A percentile compares a stretch with the other conserved stretches of the same genome.
phyloP scores from a whole-genome alignment of 2,113 vertebrate species.

The Phylloscopus whistleri region DNA sequence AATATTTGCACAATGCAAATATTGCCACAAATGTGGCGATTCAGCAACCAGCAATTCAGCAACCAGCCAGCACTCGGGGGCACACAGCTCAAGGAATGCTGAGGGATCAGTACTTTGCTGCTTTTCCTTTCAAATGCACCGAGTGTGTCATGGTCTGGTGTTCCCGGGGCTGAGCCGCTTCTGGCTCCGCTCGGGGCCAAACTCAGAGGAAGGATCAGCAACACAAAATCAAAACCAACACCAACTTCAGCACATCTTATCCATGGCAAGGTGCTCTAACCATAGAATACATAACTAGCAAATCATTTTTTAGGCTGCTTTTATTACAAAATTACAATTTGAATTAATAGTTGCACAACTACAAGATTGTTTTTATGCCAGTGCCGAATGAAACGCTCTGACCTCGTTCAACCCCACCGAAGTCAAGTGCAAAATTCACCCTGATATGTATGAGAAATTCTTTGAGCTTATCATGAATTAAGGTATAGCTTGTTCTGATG shows the following conservation, averaged over 20 bases:
- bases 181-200: not conserved
- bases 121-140: not conserved
- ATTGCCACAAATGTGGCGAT: not conserved
- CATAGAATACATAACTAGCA: slow-evolving; percentile 29
- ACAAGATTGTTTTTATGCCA: slow-evolving; percentile 18
- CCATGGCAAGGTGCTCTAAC: not conserved
- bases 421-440: slow-evolving; percentile 47
- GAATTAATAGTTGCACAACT: slow-evolving; percentile 16
- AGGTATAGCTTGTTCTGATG: slow-evolving; percentile 19
- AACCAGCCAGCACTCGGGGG: not conserved
- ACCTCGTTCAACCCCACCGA: not conserved
- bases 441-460: not conserved
- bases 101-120: not conserved
- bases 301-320: slow-evolving; percentile 10
- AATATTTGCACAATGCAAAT: not conserved
- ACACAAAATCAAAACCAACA: not conserved
- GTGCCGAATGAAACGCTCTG: not conserved
- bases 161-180: not conserved
- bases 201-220: not conserved
- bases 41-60: not conserved
- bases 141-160: not conserved
- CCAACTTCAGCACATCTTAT: not conserved
- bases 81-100: not conserved
- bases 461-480: not conserved
- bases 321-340: slow-evolving; percentile 57